phyloP scores from a whole-genome alignment of 2,888 invertebrate species.

The Torymus tubicola region DNA sequence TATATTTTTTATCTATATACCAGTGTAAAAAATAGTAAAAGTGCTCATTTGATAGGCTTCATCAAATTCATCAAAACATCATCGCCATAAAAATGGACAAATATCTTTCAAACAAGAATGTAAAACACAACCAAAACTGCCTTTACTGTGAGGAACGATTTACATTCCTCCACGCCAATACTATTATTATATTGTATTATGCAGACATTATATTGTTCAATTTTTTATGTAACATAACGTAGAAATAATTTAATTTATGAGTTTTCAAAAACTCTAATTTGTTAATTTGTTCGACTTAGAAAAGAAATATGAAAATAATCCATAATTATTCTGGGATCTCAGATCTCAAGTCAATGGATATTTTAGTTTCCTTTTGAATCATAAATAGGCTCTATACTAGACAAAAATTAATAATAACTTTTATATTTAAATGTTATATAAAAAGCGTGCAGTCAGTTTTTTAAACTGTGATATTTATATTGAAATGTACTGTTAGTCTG shows the following conservation, averaged over 20 bases:
- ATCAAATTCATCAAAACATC: neutral
- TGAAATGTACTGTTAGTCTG: constrained; percentile 56
- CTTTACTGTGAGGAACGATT: constrained; percentile 57
- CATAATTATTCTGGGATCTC: constrained; percentile 56
- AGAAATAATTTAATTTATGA: constrained; percentile 46
- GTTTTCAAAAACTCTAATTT: constrained; percentile 46
- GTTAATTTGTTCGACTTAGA: constrained; percentile 45
- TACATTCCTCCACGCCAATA: constrained; percentile 57
- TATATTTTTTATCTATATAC: constrained; percentile 14
- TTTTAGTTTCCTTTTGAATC: constrained; percentile 40
- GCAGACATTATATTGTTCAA: constrained; percentile 43
- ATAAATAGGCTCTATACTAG: constrained; percentile 45
- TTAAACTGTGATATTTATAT: constrained; percentile 75
- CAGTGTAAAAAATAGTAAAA: neutral
- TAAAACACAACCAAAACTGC: constrained; percentile 47
- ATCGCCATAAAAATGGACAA: constrained; percentile 7
- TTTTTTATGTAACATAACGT: constrained; percentile 42
- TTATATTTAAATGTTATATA: constrained; percentile 59
- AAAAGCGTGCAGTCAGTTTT: constrained; percentile 69
- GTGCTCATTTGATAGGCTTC: neutral
- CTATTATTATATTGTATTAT: constrained; percentile 31
- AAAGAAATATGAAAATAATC: constrained; percentile 19
- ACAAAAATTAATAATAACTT: constrained; percentile 48
- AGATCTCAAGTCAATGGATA: constrained; percentile 61
- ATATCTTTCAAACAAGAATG: constrained; percentile 9